These are phyloP conservation scores for Umimayanthus kanabou DNA, from an alignment of 92 coral and sea anemone genomes.

Conservation along the genomic window DNA sequence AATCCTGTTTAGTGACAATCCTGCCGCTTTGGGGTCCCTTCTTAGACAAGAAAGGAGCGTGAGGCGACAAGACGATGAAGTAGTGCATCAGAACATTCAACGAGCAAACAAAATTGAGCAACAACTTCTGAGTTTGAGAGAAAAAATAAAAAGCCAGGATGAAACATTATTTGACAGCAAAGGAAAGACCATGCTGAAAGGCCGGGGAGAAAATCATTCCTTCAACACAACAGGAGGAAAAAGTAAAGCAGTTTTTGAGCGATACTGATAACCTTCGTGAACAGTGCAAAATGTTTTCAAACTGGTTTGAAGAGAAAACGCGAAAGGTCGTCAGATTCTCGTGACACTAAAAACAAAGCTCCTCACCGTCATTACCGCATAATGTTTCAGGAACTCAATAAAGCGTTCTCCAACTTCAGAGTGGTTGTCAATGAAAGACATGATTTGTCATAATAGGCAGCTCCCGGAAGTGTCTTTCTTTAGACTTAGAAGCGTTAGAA, in stretches of 20 bases:
- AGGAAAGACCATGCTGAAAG: conserved; percentile 14
- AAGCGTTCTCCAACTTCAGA: too few species aligned
- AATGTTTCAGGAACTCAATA: too few species aligned
- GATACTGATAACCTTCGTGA: conserved; percentile 1
- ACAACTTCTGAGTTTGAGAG: conserved; percentile 2
- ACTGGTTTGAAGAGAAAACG: conserved; percentile 13
- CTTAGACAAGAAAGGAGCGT: conserved; percentile 3
- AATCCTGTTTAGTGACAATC: conserved; percentile 6
- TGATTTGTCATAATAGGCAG: too few species aligned
- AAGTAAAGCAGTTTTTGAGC: conserved; percentile 9
- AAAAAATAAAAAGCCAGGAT: conserved; percentile 11
- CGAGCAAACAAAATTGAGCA: conserved; percentile 10
- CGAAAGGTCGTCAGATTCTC: neutral
- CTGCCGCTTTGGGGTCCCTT: conserved; percentile 10
- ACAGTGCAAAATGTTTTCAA: conserved; percentile 9
- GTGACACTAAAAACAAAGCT: neutral
- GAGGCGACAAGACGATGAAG: conserved; percentile 9
- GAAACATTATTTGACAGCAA: conserved; percentile 9
- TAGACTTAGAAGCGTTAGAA: too few species aligned
- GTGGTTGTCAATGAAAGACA: too few species aligned
- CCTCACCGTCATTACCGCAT: too few species aligned
- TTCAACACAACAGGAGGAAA: conserved; percentile 5
- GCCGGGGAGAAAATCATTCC: conserved; percentile 9
- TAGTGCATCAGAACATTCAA: conserved; percentile 8
- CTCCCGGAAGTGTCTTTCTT: too few species aligned